Evolutionary conservation across 2,888 invertebrate genomes (phyloP), one percentile per base, ranked within the genome.

Genomic region (Eremobia ochroleuca): DNA sequence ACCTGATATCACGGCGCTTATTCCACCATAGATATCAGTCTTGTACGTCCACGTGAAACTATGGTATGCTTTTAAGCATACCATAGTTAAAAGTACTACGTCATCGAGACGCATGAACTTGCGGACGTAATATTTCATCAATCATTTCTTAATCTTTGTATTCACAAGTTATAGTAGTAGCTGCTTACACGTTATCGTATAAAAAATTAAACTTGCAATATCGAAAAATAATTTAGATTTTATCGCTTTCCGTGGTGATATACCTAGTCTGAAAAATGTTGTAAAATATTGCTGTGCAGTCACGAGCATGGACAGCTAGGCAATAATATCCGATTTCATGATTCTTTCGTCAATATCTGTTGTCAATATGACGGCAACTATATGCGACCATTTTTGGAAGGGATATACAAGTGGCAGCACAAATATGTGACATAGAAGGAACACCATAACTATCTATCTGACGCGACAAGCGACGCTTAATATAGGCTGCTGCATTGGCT

Each of bases 221-320:
- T 75, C 67, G 52, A 77, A 81, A 74, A 88, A 80, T 66, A 77
- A 82, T 87, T 82, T 76, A 74, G 81, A 82, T 81, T 76, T 84
- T 85, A 84, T 88, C 74, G 80, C 62, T 73, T 73, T 72, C 25
- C 55, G 59, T 65, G 31, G 55, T 76, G 55, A 82, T 85, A 71
- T n/a, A n/a, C n/a, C n/a, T 66, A 78, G 62, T 49, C 55, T 37
- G n/a, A 59, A 8, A 37, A 18, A 79, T 77, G 49, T 55, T 43
- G 37, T 55, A 37, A 65, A 81, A 79, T 71, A 65, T 59, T 40
- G 37, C n/a, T 61, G 11, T 67, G 13, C 9, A 34, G 21, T 4
- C 59, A 61, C 21, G 9, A 21, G 9, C 34, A 28, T 59, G 59
- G 31, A 61, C 59, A 34, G 59, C 31, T 61, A 4, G 21, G 59